These are phyloP conservation scores for Neodiprion pinetum DNA, from an alignment of 1,140 invertebrate species.

Conservation along the genomic window DNA sequence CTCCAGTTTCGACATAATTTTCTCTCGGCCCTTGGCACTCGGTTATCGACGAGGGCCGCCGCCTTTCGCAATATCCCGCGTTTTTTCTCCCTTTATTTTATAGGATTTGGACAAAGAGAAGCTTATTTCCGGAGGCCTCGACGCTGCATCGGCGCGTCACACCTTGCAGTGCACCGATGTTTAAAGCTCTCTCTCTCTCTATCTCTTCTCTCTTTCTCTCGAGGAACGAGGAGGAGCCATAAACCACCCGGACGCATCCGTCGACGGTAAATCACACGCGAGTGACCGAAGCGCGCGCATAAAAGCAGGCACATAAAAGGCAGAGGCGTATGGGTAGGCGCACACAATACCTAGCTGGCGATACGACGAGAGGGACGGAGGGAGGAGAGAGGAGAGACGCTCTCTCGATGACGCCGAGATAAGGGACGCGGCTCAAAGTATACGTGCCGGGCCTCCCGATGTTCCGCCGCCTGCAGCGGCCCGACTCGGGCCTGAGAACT, in stretches of 20 bases:
- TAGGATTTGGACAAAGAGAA: slow-evolving; percentile 12
- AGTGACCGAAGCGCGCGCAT: neutral
- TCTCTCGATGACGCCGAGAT: slow-evolving; percentile 59
- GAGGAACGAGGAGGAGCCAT: neutral
- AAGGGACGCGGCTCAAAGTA: slow-evolving; percentile 57
- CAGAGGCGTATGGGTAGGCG: slow-evolving; percentile 6
- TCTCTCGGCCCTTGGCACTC: slow-evolving; percentile 37
- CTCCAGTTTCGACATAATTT: slow-evolving; percentile 60
- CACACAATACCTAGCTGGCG: neutral
- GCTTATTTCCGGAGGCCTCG: slow-evolving; percentile 1
- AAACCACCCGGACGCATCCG: slow-evolving; percentile 6
- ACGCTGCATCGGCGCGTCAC: neutral
- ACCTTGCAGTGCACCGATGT: no score
- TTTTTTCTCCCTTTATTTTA: slow-evolving; percentile 12
- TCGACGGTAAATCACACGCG: slow-evolving; percentile 3
- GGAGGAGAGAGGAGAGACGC: slow-evolving; percentile 28
- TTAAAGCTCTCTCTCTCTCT: no score
- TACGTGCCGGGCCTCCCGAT: slow-evolving; percentile 61
- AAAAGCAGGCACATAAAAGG: neutral
- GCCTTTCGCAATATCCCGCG: slow-evolving; percentile 18
- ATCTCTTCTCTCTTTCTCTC: no score
- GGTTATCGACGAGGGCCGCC: slow-evolving; percentile 19
- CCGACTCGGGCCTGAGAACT: slow-evolving; percentile 55
- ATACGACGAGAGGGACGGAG: slow-evolving; percentile 38
- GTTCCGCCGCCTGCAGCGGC: slow-evolving; percentile 38